phyloP scores from a whole-genome alignment of 2,113 vertebrate genomes.

The Marmota flaviventris region DNA sequence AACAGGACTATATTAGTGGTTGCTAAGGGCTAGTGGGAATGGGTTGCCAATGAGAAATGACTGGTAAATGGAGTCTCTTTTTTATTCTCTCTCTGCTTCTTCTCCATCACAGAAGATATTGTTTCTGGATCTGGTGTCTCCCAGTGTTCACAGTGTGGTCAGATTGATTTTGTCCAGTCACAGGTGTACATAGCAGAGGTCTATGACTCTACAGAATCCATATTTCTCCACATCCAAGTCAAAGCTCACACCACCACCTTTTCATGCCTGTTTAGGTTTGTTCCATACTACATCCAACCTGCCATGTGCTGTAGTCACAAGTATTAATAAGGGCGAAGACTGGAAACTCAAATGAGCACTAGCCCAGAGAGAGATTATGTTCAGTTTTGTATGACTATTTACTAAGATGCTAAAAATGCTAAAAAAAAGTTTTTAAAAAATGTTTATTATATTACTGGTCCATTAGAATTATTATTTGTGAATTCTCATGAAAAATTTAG shows the following conservation, averaged over 20 bases:
- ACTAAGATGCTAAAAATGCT: neutral
- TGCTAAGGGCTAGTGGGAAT: neutral
- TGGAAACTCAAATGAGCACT: neutral
- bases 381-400: neutral
- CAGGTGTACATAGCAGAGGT: neutral
- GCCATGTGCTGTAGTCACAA: neutral
- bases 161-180: neutral
- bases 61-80: neutral
- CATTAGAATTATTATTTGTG: neutral
- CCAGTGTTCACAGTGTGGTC: neutral
- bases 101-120: neutral
- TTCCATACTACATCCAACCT: fast-evolving
- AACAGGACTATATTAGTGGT: neutral
- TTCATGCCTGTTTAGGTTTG: fast-evolving
- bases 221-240: neutral
- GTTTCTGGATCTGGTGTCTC: neutral
- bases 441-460: neutral
- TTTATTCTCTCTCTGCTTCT: neutral
- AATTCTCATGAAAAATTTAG: neutral
- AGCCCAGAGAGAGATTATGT: neutral
- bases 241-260: neutral
- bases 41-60: neutral
- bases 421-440: neutral
- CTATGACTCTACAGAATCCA: neutral
- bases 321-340: neutral